Evolutionary conservation across 2,888 invertebrate species (phyloP), one percentile per base, ranked within the genome.

Genomic region (Drosophila macrospina): DNA sequence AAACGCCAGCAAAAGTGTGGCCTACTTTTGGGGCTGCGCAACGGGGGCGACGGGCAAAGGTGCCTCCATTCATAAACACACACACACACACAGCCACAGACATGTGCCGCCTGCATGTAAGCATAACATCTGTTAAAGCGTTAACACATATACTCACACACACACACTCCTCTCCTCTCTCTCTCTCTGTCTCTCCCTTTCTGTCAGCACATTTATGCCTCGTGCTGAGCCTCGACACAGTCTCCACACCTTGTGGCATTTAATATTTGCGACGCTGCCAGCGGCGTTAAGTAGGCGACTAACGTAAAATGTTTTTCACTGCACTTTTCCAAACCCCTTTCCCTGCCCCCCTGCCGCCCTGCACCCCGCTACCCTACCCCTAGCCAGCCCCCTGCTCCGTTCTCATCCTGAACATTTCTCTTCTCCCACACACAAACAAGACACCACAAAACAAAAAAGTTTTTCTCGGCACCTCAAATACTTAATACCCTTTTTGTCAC

Each of bases 211-310:
- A 86, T 81, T 81, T 88, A 82, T 82, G 84, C 68, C 68, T 65
- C 66, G 61, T 70, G 66, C 72, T 66, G 80, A 83, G 88, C 81
- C 79, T 65, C 75, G 60, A 70, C 86, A 82, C 64, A 69, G 70
- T 71, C 80, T 62, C 77, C 69, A 86, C 82, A 88, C 89, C 87
- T 88, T 83, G 87, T 87, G 88, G 83, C 86, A 88, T 83, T 83
- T 88, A 83, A 83, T 88, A 83, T 88, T 84, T 83, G 89, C 77
- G 82, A 77, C 51, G 47, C 55, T 57, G 74, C 74, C 74, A 68
- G 52, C 74, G 59, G 79, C 69, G 75, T 75, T 79, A 79, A 76
- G 79, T 76, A 79, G 79, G 76, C 75, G 79, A 57, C 79, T 69
- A 78, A 64, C 63, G 61, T 54, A 63, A 80, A 86, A 70, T 86